These are phyloP conservation scores for Xanthorhoe spadicearia DNA, from an alignment of 2,888 invertebrate genomes.

Conservation along the genomic window DNA sequence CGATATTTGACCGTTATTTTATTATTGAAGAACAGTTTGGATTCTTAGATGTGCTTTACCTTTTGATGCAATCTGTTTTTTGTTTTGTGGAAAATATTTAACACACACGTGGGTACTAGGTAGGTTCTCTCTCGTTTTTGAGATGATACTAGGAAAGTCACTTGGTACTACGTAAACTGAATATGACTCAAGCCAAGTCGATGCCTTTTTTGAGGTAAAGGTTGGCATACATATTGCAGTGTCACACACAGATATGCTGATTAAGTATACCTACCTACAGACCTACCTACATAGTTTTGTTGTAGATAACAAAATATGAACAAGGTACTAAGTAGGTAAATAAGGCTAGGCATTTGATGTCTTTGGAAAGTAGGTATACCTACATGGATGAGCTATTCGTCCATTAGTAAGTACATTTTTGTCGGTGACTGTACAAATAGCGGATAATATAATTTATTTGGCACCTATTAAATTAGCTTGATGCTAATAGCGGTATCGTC, in stretches of 20 bases:
- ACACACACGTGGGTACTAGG: not conserved
- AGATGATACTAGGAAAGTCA: not conserved
- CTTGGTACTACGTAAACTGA: not conserved
- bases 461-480: not conserved
- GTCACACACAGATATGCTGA: no score
- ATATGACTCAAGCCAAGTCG: not conserved
- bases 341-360: no score
- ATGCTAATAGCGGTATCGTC: slow-evolving; percentile 14
- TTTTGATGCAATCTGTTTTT: slow-evolving; percentile 5
- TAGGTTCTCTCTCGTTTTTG: no score
- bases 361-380: no score
- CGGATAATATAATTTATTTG: not conserved
- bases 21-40: slow-evolving; percentile 38
- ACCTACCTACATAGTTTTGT: no score
- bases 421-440: not conserved
- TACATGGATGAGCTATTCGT: no score
- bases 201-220: not conserved
- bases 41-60: slow-evolving; percentile 13
- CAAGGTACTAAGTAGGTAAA: no score
- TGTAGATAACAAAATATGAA: no score
- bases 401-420: no score
- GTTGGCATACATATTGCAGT: no score
- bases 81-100: not conserved
- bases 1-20: slow-evolving; percentile 49
- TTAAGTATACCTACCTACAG: no score